Evolutionary conservation across 2,888 invertebrate genomes (phyloP).

Genomic region (Coenonympha glycerion): DNA sequence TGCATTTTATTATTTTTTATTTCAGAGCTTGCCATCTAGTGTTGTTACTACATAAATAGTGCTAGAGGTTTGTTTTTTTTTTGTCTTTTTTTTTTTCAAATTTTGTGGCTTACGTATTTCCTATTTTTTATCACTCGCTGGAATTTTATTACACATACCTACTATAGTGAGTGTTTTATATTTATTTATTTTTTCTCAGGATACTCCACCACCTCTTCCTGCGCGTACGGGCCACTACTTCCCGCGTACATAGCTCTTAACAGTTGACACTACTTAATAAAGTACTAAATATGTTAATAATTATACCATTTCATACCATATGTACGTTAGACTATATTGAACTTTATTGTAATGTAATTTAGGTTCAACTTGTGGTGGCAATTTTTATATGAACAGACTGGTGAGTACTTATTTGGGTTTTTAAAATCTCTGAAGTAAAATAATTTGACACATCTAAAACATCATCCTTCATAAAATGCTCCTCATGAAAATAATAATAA

Average conservation of each 20-base stretch:
- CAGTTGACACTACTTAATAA: neutral
- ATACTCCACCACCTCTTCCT: conserved; percentile 68
- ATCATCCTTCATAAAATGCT: too few species aligned
- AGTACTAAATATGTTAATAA: conserved; percentile 9
- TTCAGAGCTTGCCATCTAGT: conserved; percentile 65
- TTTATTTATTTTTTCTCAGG: conserved; percentile 48
- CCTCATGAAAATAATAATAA: too few species aligned
- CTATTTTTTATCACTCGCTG: too few species aligned
- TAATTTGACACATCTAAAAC: too few species aligned
- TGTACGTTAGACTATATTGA: conserved; percentile 4
- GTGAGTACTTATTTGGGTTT: neutral
- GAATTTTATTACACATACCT: too few species aligned
- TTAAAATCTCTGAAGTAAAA: neutral
- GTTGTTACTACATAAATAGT: conserved; percentile 53
- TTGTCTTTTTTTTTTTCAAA: neutral
- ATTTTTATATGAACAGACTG: neutral
- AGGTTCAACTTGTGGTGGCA: conserved; percentile 4
- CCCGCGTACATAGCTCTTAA: conserved; percentile 59
- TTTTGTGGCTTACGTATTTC: neutral
- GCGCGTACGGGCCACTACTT: conserved; percentile 68
- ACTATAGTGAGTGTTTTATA: too few species aligned
- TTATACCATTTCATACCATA: conserved; percentile 12
- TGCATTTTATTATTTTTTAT: conserved; percentile 33
- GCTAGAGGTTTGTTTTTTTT: conserved; percentile 53
- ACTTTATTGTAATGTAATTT: neutral